A percentile compares a stretch with the other conserved stretches of the same genome.
phyloP scores from a whole-genome alignment of 35 echinoderm and acorn worm species.

The Anneissia japonica region DNA sequence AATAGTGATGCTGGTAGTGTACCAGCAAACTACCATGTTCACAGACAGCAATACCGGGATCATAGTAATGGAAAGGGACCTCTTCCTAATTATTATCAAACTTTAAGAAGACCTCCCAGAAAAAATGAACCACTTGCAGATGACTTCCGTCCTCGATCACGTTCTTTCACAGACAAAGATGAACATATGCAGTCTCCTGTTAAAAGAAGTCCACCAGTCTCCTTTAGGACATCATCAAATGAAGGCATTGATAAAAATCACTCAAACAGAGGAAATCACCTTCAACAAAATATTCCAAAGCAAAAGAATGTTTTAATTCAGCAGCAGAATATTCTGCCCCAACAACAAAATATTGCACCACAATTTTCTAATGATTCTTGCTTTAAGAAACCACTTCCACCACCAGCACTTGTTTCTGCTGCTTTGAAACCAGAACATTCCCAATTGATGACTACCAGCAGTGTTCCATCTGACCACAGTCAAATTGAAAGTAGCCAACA shows the following conservation, averaged over 20 bases:
- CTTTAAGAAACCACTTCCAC: background rate
- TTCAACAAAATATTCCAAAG: no score
- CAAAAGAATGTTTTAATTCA: background rate
- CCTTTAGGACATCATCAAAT: conserved; percentile 12
- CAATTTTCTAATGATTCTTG: background rate
- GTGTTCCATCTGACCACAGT: background rate
- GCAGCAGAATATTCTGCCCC: background rate
- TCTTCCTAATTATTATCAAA: conserved; percentile 35
- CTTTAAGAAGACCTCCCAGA: conserved; percentile 54
- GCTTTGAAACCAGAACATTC: background rate
- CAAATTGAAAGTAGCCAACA: background rate
- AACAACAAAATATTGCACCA: no score
- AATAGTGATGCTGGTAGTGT: background rate
- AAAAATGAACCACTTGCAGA: conserved; percentile 63
- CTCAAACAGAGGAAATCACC: background rate
- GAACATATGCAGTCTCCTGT: conserved; percentile 91
- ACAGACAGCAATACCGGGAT: background rate
- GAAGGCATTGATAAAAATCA: background rate
- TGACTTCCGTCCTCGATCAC: conserved; percentile 31
- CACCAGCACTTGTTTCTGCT: background rate
- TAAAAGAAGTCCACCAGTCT: conserved; percentile 49
- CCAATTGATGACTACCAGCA: background rate
- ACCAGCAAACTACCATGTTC: background rate
- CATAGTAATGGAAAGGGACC: background rate
- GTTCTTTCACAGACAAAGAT: conserved; percentile 74